phyloP scores from a whole-genome alignment of 2,888 invertebrate species.

The Smittia aterrima region DNA sequence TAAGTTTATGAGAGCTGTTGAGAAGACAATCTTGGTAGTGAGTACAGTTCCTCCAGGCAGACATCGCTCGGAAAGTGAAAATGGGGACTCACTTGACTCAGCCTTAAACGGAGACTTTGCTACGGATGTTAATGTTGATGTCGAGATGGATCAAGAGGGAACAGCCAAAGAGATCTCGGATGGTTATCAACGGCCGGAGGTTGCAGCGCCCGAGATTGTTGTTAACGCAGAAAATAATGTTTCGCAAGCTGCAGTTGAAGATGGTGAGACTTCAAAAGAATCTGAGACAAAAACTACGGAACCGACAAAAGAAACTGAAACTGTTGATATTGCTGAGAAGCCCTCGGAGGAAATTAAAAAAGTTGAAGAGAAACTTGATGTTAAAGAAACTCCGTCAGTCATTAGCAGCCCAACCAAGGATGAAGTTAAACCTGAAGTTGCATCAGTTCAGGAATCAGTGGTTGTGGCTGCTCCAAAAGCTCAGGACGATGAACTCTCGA shows the following conservation, averaged over 20 bases:
- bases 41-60: constrained; percentile 69
- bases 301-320: constrained; percentile 45
- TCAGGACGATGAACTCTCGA: constrained; percentile 39
- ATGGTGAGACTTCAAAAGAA: constrained; percentile 41
- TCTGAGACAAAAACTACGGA: constrained; percentile 42
- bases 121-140: constrained; percentile 58
- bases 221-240: constrained; percentile 53
- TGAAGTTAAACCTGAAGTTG: neutral
- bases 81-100: constrained; percentile 61
- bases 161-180: constrained; percentile 47
- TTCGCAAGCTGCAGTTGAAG: constrained; percentile 47
- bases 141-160: constrained; percentile 55
- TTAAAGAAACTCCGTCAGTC: neutral
- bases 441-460: constrained; percentile 39
- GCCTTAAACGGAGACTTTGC: constrained; percentile 55
- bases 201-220: constrained; percentile 53
- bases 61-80: constrained; percentile 63
- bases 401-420: neutral
- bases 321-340: constrained; percentile 48
- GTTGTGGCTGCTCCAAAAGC: constrained; percentile 21
- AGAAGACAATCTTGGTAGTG: constrained; percentile 90
- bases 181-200: constrained; percentile 43
- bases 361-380: constrained; percentile 30
- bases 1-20: constrained; percentile 95
- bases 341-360: constrained; percentile 46